Base-by-base conservation (phyloP, 2,113 vertebrate genomes). In the Anolis sagrei region DNA sequence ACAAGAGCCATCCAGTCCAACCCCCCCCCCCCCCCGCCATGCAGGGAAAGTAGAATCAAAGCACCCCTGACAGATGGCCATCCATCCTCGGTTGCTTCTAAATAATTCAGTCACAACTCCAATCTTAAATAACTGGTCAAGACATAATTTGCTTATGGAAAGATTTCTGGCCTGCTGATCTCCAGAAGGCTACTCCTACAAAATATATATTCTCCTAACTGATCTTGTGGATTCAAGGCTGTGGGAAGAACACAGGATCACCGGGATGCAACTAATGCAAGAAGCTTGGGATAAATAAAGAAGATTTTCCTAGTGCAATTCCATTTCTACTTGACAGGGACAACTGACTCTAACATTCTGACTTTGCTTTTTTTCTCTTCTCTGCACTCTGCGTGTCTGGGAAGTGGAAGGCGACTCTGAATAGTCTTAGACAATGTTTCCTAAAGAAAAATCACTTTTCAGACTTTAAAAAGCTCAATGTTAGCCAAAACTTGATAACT, bases 351-450 rank as follows among this genome's bases (percentile, higher is more conserved):
- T 34, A 61, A 39, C 62, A 89, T 84, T 91, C 82, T 77, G 25
- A 75, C 83, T 90, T 81, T 74, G 76, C 90, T 95, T 90, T 88
- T n/a, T 89, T 89, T 87, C 93, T 89, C 81, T 44, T 93, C 91
- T 89, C 79, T 88, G 84, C 83, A 85, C 85, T 91, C 85, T 78
- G 85, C 76, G 51, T 5, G 51, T 88, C 87, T 91, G 89, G 93
- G 83, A 90, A 91, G 93, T 93, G 87, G 92, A 80, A 83, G 87
- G 93, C 93, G 89, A 93, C 76, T 79, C 79, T 90, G 74, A 87
- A 89, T 93, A 92, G 87, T 91, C 92, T 88, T 70, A 58, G 89
- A 93, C 94, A 96, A 93, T 89, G 78, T 89, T 95, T 95, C 95
- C 92, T 86, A 94, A 95, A 93, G 89, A 79, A 54, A 91, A 94